phyloP scores from a whole-genome alignment of 2,888 invertebrate genomes.

The Hydroisotoma schaefferi region DNA sequence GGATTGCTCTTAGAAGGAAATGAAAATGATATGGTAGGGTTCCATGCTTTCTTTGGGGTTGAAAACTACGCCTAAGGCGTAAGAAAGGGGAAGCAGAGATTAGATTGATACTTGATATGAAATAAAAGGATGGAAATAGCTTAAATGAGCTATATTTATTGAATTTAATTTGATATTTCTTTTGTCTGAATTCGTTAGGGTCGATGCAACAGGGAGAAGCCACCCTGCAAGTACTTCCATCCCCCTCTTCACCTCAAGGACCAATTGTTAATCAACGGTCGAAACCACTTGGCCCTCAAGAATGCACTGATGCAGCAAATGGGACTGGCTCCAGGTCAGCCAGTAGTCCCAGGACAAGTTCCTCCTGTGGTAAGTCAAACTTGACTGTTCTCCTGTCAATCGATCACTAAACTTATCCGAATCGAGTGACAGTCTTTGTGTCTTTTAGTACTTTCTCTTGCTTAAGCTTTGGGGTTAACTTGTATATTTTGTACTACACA shows the following conservation, averaged over 20 bases:
- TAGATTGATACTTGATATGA: constrained; percentile 7
- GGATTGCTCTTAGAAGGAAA: constrained; percentile 15
- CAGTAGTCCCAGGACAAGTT: constrained; percentile 87
- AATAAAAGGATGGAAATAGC: constrained; percentile 4
- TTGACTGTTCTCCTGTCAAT: neutral
- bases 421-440: too few relatives aligned
- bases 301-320: constrained; percentile 70
- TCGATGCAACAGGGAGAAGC: constrained; percentile 99
- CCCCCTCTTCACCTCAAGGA: constrained; percentile 99
- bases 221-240: constrained; percentile 99
- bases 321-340: constrained; percentile 84
- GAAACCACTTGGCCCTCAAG: constrained; percentile 98
- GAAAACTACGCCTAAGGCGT: constrained; percentile 11
- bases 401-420: too few relatives aligned
- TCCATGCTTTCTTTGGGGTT: neutral
- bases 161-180: constrained; percentile 10
- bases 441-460: constrained; percentile 25
- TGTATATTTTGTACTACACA: too few relatives aligned
- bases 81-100: constrained; percentile 7
- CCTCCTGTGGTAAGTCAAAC: constrained; percentile 74
- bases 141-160: constrained; percentile 8
- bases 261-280: constrained; percentile 98
- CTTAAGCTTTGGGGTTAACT: constrained; percentile 8
- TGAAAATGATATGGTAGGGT: constrained; percentile 8
- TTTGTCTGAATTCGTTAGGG: constrained; percentile 68